Percentiles rank a stretch among this genome's conserved stretches.
These are phyloP conservation scores for Strix occidentalis DNA, from an alignment of 2,797 vertebrate species.

Conservation along the genomic window DNA sequence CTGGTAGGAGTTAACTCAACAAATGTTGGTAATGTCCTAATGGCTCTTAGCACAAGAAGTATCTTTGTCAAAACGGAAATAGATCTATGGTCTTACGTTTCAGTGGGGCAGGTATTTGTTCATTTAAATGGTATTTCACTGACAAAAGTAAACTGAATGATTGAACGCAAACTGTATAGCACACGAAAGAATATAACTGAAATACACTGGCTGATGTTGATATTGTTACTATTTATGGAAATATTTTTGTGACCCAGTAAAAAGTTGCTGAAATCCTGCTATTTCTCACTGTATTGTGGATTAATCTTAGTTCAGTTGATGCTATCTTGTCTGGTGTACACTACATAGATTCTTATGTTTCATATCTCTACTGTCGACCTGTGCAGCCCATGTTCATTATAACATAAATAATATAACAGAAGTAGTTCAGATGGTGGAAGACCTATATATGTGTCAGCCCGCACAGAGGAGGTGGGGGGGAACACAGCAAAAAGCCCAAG, in stretches of 20 bases:
- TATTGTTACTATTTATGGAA: neutral
- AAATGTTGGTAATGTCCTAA: rapidly evolving
- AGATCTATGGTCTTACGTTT: rapidly evolving
- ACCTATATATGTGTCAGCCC: neutral
- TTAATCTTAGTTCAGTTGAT: neutral
- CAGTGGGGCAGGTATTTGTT: neutral
- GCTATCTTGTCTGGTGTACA: neutral
- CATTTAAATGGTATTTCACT: neutral
- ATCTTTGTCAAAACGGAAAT: neutral
- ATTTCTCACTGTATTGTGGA: neutral
- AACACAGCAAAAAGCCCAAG: neutral
- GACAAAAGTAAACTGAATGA: neutral
- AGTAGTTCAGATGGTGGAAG: neutral
- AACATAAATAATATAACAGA: neutral
- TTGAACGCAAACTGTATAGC: neutral
- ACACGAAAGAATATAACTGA: neutral
- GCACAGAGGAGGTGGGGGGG: neutral
- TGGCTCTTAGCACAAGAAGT: neutral
- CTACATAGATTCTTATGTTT: neutral
- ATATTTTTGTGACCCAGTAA: neutral
- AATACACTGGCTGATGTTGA: neutral
- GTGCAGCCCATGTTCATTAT: neutral
- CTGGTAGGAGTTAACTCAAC: neutral
- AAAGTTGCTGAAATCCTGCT: neutral
- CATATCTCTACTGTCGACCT: neutral